phyloP scores from a whole-genome alignment of 2,113 vertebrate species.

The Platycercus adscitus region DNA sequence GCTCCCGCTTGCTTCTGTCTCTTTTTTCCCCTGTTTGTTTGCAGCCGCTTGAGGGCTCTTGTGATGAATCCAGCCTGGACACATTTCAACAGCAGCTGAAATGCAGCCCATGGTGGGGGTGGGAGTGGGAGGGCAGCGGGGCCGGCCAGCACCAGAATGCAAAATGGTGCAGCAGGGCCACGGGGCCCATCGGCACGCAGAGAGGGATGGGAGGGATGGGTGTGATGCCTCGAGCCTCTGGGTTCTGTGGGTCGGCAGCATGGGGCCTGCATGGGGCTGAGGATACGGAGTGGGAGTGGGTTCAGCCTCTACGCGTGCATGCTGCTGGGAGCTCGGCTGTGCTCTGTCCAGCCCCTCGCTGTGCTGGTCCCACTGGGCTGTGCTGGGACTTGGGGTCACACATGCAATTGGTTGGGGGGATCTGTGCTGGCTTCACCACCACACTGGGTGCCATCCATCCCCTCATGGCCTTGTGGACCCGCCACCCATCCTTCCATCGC shows the following conservation, averaged over 20 bases:
- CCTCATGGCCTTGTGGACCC: fast-evolving
- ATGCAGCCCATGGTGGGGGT: slow-evolving; percentile 57
- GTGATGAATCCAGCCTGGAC: slow-evolving; percentile 69
- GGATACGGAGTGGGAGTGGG: background rate
- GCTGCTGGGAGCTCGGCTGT: background rate
- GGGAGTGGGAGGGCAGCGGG: slow-evolving; percentile 59
- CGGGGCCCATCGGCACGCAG: background rate
- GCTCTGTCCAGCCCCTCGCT: background rate
- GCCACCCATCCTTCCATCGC: fast-evolving
- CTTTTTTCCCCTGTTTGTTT: slow-evolving; percentile 52
- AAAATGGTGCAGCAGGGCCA: slow-evolving; percentile 31
- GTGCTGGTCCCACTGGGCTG: background rate
- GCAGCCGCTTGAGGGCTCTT: slow-evolving; percentile 70
- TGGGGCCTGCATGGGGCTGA: fast-evolving
- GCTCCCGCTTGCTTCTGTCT: slow-evolving; percentile 5
- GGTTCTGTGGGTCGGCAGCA: background rate
- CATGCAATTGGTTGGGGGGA: background rate
- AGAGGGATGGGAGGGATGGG: background rate
- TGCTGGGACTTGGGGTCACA: background rate
- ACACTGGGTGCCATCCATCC: background rate
- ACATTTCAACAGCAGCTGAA: slow-evolving; percentile 65
- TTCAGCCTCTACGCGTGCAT: background rate
- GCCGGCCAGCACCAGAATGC: slow-evolving; percentile 54
- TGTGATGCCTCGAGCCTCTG: background rate
- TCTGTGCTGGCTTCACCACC: fast-evolving